These are phyloP conservation scores for Sarcophilus harrisii DNA, from an alignment of 2,797 vertebrate species.

Conservation along the genomic window DNA sequence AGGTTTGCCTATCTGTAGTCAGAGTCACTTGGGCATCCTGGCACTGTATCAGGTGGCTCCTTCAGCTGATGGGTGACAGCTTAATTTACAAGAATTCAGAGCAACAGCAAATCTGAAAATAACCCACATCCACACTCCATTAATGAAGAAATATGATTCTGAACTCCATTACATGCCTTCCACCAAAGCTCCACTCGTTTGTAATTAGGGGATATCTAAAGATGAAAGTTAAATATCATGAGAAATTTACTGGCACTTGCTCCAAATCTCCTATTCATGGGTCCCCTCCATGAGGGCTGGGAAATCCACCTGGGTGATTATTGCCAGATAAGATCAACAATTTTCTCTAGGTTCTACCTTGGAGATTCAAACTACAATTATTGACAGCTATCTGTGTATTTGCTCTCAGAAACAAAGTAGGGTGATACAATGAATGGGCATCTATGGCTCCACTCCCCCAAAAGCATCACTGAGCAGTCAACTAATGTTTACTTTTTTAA, in stretches of 20 bases:
- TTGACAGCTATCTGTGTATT: not conserved
- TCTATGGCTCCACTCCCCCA: not conserved
- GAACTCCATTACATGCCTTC: conserved; percentile 3
- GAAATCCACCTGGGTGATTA: not conserved
- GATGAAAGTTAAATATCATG: conserved; percentile 62
- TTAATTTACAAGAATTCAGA: conserved; percentile 53
- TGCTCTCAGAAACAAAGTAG: not conserved
- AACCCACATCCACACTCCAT: conserved; percentile 29
- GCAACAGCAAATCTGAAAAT: conserved; percentile 63
- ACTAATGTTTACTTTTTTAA: too few relatives aligned
- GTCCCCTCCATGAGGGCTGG: conserved; percentile 4
- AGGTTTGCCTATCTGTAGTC: not conserved
- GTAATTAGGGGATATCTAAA: conserved; percentile 73
- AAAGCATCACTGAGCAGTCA: too few relatives aligned
- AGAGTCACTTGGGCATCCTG: not conserved
- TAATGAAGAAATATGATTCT: conserved; percentile 54
- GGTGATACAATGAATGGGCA: not conserved
- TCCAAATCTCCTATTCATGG: conserved; percentile 41
- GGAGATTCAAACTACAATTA: not conserved
- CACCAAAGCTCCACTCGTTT: conserved; percentile 47
- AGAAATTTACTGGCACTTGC: conserved; percentile 54
- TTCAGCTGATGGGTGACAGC: conserved; percentile 46
- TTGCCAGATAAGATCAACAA: not conserved
- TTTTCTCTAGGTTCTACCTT: not conserved
- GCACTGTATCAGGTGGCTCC: not conserved